Evolutionary conservation across 2,888 invertebrate genomes (phyloP).

Genomic region (Andrena trimmerana): DNA sequence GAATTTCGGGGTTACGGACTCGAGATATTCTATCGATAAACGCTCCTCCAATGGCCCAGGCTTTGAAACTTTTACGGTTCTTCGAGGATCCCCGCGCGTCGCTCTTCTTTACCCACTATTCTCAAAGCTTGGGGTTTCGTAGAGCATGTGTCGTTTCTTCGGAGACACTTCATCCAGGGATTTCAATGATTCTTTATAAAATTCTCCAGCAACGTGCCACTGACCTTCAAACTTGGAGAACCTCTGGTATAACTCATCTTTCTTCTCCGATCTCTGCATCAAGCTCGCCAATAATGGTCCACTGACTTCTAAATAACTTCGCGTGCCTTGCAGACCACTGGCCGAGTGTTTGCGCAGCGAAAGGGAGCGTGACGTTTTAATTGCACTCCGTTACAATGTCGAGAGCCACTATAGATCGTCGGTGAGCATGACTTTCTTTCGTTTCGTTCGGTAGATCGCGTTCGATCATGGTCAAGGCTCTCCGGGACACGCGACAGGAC

Average conservation of each 20-base stretch:
- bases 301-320: not conserved
- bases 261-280: too few species aligned
- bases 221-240: not conserved
- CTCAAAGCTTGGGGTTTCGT: too few species aligned
- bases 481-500: not conserved
- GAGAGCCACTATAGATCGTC: not conserved
- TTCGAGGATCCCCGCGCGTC: not conserved
- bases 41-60: not conserved
- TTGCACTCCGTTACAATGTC: not conserved
- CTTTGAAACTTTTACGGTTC: not conserved
- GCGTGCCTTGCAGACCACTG: not conserved
- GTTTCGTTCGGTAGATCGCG: conserved; percentile 12
- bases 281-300: not conserved
- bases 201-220: not conserved
- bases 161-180: not conserved
- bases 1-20: not conserved
- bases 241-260: too few species aligned
- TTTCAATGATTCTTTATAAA: not conserved
- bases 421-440: conserved; percentile 5
- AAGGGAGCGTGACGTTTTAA: not conserved
- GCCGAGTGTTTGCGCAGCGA: conserved; percentile 2
- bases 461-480: conserved; percentile 1
- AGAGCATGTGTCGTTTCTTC: not conserved
- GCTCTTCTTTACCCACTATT: not conserved
- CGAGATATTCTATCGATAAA: not conserved